Evolutionary conservation across 2,797 vertebrate genomes (phyloP), one percentile per base, ranked within the genome.

Genomic region (Spinus olivaceus): DNA sequence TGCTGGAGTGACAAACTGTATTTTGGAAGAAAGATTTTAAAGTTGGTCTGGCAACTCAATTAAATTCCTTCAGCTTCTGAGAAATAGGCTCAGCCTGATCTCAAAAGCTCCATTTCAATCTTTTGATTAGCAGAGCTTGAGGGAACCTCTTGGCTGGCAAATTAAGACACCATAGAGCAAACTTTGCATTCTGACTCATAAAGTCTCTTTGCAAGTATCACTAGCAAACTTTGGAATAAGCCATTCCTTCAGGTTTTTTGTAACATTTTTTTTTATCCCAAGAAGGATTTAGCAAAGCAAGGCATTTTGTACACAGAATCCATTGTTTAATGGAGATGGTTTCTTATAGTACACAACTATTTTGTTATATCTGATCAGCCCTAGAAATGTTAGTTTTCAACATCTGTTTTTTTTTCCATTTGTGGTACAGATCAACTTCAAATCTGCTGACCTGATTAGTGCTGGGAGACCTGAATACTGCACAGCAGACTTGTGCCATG

Each of bases 161-260:
- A 93, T 93, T 93, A 95, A 95, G 67, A 54, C 50, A 83, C 59
- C 42, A 20, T 60, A 66, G 73, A 95, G 41, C 25, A 92, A 96
- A 94, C 35, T 86, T 92, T 79, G 47, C 66, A 79, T 79, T 81
- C 77, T 96, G 93, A 95, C 37, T 95, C 83, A 95, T 80, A 92
- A 95, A 92, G 37, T 64, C 44, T 92, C n/a, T 88, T 90, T 80
- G 71, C 63, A 90, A 86, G 60, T 76, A 84, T 88, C 73, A 86
- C 67, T 90, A 93, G 50, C 46, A 63, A 50, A 50, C 39, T 81
- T 74, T 83, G 63, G 33, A 92, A 71, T 73, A 92, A 94, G 90
- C 92, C 28, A 28, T 91, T 42, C 24, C 30, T 81, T 94, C 23
- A 37, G 1, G 71, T 81, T 76, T 72, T 72, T 24, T 25, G 9